These are phyloP conservation scores for Thysanoteuthis rhombus DNA, from an alignment of 2,888 invertebrate species.

Conservation along the genomic window DNA sequence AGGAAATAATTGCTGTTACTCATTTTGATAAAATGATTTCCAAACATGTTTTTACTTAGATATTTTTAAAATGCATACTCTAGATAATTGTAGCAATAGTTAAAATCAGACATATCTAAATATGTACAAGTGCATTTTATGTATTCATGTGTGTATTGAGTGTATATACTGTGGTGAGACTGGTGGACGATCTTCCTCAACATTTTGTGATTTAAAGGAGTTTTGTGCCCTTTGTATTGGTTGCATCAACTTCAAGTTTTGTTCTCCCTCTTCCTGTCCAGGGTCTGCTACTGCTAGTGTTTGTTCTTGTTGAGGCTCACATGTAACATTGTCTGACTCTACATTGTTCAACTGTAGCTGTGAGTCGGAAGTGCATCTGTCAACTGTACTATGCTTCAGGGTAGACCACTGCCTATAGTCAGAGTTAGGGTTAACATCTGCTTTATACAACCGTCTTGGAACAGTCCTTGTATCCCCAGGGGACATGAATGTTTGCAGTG, in stretches of 20 bases:
- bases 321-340: background rate
- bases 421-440: background rate
- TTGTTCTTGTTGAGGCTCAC: background rate
- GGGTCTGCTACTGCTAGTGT: background rate
- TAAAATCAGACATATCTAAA: background rate
- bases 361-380: background rate
- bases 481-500: background rate
- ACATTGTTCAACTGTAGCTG: background rate
- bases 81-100: background rate
- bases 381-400: background rate
- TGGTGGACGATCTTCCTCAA: too few species aligned
- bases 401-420: background rate
- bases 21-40: background rate
- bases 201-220: too few species aligned
- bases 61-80: background rate
- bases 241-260: too few species aligned
- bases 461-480: background rate
- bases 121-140: background rate
- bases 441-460: too few species aligned
- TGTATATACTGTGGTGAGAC: too few species aligned
- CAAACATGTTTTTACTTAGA: background rate
- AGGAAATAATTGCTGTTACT: background rate
- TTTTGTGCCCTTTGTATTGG: too few species aligned
- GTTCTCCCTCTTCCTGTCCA: background rate
- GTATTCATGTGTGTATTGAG: too few species aligned